phyloP scores from a whole-genome alignment of 1,140 invertebrate species.

The Hypothenemus hampei region DNA sequence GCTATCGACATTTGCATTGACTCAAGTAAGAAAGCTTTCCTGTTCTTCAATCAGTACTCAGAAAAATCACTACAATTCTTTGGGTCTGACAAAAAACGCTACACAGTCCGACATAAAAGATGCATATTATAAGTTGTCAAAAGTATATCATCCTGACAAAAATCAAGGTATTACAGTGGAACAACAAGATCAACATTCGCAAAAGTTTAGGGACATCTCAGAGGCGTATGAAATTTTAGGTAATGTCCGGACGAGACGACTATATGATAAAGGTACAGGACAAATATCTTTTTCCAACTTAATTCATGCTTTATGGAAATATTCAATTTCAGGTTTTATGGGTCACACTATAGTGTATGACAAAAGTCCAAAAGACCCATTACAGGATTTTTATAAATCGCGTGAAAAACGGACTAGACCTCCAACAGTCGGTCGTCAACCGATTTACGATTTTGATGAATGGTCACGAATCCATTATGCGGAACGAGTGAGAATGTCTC shows the following conservation, averaged over 20 bases:
- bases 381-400: conserved; percentile 58
- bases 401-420: conserved; percentile 47
- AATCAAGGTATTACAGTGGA: conserved; percentile 55
- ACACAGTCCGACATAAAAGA: conserved; percentile 79
- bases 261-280: conserved; percentile 71
- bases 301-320: not conserved
- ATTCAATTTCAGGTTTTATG: not conserved
- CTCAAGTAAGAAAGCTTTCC: conserved; percentile 9
- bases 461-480: conserved; percentile 55
- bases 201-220: conserved; percentile 72
- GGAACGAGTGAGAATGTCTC: conserved; percentile 37
- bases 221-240: conserved; percentile 84
- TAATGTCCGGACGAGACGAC: conserved; percentile 64
- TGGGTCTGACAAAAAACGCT: conserved; percentile 68
- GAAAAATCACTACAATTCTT: conserved; percentile 62
- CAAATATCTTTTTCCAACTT: not conserved
- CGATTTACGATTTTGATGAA: conserved; percentile 68
- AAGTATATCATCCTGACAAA: conserved; percentile 82
- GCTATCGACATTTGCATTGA: not conserved
- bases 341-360: not conserved
- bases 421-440: conserved; percentile 49
- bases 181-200: conserved; percentile 46
- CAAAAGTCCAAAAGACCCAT: conserved; percentile 36
- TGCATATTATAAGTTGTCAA: conserved; percentile 84
- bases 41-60: not conserved